Evolutionary conservation across 2,113 vertebrate species (phyloP).

Genomic region (Desmodus rotundus): DNA sequence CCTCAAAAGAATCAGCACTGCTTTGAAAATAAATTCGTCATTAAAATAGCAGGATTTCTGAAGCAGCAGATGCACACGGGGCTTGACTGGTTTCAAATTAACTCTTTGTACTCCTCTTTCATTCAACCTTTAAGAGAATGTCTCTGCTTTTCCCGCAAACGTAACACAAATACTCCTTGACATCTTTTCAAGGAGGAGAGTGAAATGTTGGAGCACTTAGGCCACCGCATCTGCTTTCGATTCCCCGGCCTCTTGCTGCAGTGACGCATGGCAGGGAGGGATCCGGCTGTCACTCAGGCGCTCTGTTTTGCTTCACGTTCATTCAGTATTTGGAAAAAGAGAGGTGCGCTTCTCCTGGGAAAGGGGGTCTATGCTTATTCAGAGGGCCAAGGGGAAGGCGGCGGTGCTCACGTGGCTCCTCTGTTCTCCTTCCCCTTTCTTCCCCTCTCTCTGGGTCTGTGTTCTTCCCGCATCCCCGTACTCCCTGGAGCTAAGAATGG

Average conservation of each 20-base stretch:
- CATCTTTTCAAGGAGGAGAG: slow-evolving; percentile 34
- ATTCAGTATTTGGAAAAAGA: neutral
- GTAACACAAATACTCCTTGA: slow-evolving; percentile 15
- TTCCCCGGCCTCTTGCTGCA: neutral
- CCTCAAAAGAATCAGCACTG: slow-evolving; percentile 81
- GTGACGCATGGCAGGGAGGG: neutral
- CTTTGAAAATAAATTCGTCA: slow-evolving; percentile 78
- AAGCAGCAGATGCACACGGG: slow-evolving; percentile 9
- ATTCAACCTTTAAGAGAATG: neutral
- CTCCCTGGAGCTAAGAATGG: neutral
- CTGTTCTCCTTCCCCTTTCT: neutral
- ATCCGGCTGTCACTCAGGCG: accelerated
- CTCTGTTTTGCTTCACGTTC: neutral
- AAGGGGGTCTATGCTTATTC: neutral
- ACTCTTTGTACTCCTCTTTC: slow-evolving; percentile 68
- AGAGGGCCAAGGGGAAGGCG: neutral
- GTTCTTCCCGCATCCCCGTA: neutral
- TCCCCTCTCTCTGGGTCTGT: neutral
- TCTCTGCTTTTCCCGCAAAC: slow-evolving; percentile 33
- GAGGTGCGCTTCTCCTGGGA: neutral
- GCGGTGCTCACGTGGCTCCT: no score
- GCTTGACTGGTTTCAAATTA: slow-evolving; percentile 73
- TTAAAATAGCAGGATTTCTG: slow-evolving; percentile 68
- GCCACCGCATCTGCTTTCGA: slow-evolving; percentile 33
- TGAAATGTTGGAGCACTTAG: neutral